A percentile compares a stretch with the other conserved stretches of the same genome.
phyloP scores from a whole-genome alignment of 2,888 invertebrate genomes.

The Schizotus pectinicornis region DNA sequence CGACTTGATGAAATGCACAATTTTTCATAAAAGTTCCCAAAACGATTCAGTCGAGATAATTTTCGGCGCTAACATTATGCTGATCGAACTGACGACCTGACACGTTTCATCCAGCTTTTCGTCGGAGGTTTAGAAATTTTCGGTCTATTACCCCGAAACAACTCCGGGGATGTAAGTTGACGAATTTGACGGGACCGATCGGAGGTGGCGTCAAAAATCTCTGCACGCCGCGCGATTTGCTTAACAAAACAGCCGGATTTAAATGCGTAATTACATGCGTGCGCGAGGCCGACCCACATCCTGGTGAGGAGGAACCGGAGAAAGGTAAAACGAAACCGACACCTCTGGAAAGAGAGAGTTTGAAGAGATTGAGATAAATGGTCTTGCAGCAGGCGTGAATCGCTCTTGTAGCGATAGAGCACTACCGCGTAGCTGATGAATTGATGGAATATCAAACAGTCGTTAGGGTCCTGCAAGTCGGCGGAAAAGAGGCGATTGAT shows the following conservation, averaged over 20 bases:
- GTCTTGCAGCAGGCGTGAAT: conserved; percentile 36
- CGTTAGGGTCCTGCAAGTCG: conserved; percentile 37
- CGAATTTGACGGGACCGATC: no score
- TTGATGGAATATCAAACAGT: conserved; percentile 47
- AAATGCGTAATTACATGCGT: conserved; percentile 23
- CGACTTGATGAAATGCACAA: no score
- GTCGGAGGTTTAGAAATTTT: no score
- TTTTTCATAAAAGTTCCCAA: no score
- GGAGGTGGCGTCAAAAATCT: no score
- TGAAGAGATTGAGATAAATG: conserved; percentile 44
- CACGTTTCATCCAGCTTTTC: no score
- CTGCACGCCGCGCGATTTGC: no score
- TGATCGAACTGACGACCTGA: no score
- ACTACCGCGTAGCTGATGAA: conserved; percentile 35
- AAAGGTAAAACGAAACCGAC: conserved; percentile 42
- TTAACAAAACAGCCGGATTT: conserved; percentile 11
- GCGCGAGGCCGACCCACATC: conserved; percentile 17
- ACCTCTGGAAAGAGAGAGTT: conserved; percentile 37
- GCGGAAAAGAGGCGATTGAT: conserved; percentile 33
- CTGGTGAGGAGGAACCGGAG: conserved; percentile 26
- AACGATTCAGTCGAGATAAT: no score
- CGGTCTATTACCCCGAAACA: no score
- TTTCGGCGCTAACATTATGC: no score
- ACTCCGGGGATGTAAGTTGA: no score
- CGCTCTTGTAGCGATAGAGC: conserved; percentile 28